A percentile compares a stretch with the other conserved stretches of the same genome.
phyloP scores from a whole-genome alignment of 2,888 invertebrate species.

The Athalia rosae region DNA sequence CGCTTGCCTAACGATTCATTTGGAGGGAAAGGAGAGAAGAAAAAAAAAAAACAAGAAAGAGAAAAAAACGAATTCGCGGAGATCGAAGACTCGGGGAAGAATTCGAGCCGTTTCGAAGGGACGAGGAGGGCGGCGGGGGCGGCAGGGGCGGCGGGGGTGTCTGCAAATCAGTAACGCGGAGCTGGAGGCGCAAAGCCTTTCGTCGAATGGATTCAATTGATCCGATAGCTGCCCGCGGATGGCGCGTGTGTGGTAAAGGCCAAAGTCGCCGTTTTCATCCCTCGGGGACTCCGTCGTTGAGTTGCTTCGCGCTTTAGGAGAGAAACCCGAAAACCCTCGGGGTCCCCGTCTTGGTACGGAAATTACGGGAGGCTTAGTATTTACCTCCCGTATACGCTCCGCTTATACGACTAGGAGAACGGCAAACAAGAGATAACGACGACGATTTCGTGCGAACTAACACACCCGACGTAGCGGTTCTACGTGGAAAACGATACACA shows the following conservation, averaged over 20 bases:
- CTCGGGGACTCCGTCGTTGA: constrained; percentile 16
- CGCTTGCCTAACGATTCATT: no score
- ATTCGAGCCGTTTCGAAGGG: background rate
- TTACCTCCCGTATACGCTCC: no score
- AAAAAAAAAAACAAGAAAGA: no score
- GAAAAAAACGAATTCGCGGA: no score
- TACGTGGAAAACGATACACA: constrained; percentile 4
- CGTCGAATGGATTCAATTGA: constrained; percentile 48
- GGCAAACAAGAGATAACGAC: no score
- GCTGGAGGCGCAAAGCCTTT: constrained; percentile 43
- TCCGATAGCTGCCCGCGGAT: constrained; percentile 25
- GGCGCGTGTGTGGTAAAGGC: background rate
- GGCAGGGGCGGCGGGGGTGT: constrained; percentile 48
- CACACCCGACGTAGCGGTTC: background rate
- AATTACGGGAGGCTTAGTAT: constrained; percentile 27
- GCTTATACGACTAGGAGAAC: no score
- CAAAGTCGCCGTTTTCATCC: constrained; percentile 13
- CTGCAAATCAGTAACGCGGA: constrained; percentile 51
- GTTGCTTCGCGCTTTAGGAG: no score
- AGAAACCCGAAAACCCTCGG: background rate
- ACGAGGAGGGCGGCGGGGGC: background rate
- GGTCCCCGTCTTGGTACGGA: background rate
- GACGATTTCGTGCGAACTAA: constrained; percentile 10
- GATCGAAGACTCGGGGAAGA: no score
- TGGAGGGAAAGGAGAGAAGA: no score